Base-by-base conservation (phyloP, 92 coral and sea anemone species). In the Montipora capitata region DNA sequence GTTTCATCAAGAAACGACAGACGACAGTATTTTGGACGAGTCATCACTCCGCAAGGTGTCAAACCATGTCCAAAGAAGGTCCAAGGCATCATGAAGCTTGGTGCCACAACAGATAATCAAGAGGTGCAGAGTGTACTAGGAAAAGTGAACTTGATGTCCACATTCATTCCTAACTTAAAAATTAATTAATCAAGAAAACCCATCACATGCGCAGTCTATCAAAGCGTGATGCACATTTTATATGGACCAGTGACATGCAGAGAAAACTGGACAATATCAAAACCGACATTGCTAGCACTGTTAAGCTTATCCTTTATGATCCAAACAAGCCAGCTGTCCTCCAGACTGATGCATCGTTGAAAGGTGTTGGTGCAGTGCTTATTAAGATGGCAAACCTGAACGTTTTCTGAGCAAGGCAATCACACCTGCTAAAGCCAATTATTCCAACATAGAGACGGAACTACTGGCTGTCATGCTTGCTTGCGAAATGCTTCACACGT, bases 231-330 rank as follows among this genome's bases (percentile, higher is more conserved):
- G 54, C 77, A n/a, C 91, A 83, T 54, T 87, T 90, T 80, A 39
- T 87, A 58, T 93, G 96, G 89, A 90, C 89, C 59, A 81, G 75
- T 49, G 91, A 93, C 71, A 93, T 89, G 93, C 90, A 93, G 76
- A 83, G 84, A 65, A 90, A 93, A 63, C 94, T 93, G 61, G 87
- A 90, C 67, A 89, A 74, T 69, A 90, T 93, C 80, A 90, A 90
- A 87, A 45, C 51, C 45, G 90, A 76, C 83, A 90, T 93, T 7
- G 91, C 92, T 16, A 78, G 93, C 52, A 20, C 5, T 45, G 52
- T 45, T 45, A 45, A 45, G 9, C 52, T 45, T 0, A 45, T 45
- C 1, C 52, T 4, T 45, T 5, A 45, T 45, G 52, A 45, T 45
- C 52, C 52, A 45, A 45, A 45, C 52, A 45, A 45, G 52, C 52